Evolutionary conservation across 2,797 vertebrate species (phyloP), one percentile per base, ranked within the genome.

Genomic region (Sciurus vulgaris): DNA sequence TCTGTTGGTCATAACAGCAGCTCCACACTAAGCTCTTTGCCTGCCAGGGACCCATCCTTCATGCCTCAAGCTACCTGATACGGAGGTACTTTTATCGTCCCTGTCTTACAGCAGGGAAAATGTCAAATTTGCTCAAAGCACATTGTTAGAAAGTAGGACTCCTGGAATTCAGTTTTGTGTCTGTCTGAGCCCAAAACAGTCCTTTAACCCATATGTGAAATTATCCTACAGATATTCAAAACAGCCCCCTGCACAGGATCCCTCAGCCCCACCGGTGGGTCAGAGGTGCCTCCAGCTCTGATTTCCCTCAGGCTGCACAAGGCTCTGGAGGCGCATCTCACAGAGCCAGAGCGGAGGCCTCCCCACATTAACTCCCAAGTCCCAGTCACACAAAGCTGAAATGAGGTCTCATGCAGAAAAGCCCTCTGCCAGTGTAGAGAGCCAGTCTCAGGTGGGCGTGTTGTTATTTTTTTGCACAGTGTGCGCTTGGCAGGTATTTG

Each of bases 361-460:
- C 83, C n/a, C 38, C 28, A 4, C 54, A 1, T 7, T 18, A 38
- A 28, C 47, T 26, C n/a, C 82, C 59, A 8, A 47, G 59, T n/a
- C 47, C 49, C 5, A 20, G 73, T 1, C 3, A 38, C 82, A 0
- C 0, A 26, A 83, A 26, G 63, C 20, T 51, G 35, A 83, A 83
- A 54, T 3, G 28, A 35, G 84, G 44, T 72, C 2, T 0, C 4
- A 4, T 4, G n/a, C 13, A 2, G 76, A 72, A 93, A 86, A 33
- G 35, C 33, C 61, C 65, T 35, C 33, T 7, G 54, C 82, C 47
- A 30, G 54, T 38, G 15, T 7, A 7, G 20, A 3, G 13, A n/a
- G 33, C 44, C 9, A 0, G 30, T 44, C 73, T 41, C 35, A 0
- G 15, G 41, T n/a, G 10, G 67, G 28, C 2, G 0, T 1, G 3